Conservation (phyloP, 2,797 vertebrate genomes). For the Alosa sapidissima region DNA sequence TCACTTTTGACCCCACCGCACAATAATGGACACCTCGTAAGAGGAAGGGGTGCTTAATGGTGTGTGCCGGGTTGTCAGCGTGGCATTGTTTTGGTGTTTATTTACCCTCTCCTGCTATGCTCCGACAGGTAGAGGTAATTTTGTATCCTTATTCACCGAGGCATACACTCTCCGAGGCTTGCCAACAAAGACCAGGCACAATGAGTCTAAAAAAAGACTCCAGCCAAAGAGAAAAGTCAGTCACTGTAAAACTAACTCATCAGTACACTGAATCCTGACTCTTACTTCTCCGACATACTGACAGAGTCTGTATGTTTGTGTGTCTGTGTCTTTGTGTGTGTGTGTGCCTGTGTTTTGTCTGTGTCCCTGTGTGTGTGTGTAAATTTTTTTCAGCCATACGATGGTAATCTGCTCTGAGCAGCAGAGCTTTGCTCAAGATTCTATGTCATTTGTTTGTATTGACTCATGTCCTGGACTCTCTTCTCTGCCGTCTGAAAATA, state of each 20-base stretch:
- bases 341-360: neutral
- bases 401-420: neutral
- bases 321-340: neutral
- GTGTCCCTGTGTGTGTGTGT: neutral
- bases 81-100: neutral
- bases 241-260: neutral
- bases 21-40: conserved; percentile 54
- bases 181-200: neutral
- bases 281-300: neutral
- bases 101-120: neutral
- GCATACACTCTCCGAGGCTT: neutral
- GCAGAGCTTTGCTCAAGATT: neutral
- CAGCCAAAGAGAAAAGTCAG: neutral
- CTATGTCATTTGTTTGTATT: conserved; percentile 3
- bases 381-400: neutral
- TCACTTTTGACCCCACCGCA: conserved; percentile 69
- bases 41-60: conserved; percentile 40
- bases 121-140: neutral
- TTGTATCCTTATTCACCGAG: neutral
- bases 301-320: neutral
- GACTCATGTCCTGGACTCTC: neutral
- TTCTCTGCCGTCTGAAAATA: neutral
- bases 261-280: neutral
- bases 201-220: neutral
- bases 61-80: neutral